Percentiles rank a stretch among this genome's conserved stretches.
phyloP scores from a whole-genome alignment of 2,797 vertebrate species.

The Percopsis omiscomaycus region DNA sequence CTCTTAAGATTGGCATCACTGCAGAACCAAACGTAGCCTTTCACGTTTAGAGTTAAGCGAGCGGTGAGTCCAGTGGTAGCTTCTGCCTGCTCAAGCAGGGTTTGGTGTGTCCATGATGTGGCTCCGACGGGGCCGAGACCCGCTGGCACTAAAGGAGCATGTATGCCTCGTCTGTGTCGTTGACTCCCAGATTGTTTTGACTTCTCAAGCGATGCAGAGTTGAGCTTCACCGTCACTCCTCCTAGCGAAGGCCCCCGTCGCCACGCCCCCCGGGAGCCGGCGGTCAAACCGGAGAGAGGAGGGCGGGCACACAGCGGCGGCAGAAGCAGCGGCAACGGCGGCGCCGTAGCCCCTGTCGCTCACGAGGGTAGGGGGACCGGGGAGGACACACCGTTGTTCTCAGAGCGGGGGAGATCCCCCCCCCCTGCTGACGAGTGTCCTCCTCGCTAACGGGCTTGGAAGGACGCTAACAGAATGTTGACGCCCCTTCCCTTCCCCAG shows the following conservation, averaged over 20 bases:
- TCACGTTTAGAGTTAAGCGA: not conserved
- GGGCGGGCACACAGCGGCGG: conserved; percentile 83
- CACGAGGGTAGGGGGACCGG: conserved; percentile 95
- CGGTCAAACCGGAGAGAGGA: conserved; percentile 88
- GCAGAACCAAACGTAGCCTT: not conserved
- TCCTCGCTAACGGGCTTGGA: conserved; percentile 70
- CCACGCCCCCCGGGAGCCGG: conserved; percentile 84
- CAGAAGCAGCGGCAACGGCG: conserved; percentile 62
- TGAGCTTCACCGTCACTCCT: conserved; percentile 89
- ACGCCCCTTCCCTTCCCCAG: conserved; percentile 79
- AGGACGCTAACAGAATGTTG: conserved; percentile 32
- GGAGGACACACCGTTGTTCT: conserved; percentile 78
- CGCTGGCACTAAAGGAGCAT: conserved; percentile 77
- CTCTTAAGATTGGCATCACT: not conserved
- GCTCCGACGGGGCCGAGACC: conserved; percentile 26
- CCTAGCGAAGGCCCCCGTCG: conserved; percentile 82
- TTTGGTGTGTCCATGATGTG: conserved; percentile 45
- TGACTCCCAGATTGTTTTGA: conserved; percentile 99
- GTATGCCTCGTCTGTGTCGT: conserved; percentile 88
- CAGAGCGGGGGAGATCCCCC: conserved; percentile 81
- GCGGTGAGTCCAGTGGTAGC: not conserved
- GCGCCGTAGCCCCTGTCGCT: conserved; percentile 90
- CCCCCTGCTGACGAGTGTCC: conserved; percentile 49
- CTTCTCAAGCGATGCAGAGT: conserved; percentile 93
- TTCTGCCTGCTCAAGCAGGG: not conserved